Conservation (phyloP, 2,113 vertebrate genomes). For the Ahaetulla prasina region DNA sequence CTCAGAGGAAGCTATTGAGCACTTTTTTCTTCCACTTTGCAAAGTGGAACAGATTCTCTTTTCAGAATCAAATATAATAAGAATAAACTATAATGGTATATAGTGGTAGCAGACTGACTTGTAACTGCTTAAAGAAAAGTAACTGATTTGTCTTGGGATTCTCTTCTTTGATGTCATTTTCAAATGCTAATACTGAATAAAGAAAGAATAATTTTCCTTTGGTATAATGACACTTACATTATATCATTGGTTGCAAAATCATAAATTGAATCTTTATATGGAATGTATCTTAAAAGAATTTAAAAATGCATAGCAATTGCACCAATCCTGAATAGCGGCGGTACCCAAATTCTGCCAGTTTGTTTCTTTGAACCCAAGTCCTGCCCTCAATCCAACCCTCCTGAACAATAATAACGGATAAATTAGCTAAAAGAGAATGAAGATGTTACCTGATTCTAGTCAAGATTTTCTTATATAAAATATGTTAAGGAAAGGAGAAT, state of each 20-base stretch:
- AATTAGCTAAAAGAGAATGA: background rate
- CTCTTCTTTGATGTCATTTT: background rate
- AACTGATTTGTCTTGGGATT: background rate
- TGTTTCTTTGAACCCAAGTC: background rate
- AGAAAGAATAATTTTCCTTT: background rate
- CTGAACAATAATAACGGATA: background rate
- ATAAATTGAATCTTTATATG: background rate
- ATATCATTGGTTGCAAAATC: conserved; percentile 13
- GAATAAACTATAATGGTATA: background rate
- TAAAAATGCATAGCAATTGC: background rate
- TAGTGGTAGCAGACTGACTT: background rate
- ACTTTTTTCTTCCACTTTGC: background rate
- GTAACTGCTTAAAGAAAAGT: background rate
- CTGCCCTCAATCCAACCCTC: background rate
- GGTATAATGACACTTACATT: conserved; percentile 7
- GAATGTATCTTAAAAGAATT: background rate
- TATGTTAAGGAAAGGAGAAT: background rate
- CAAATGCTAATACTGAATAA: background rate
- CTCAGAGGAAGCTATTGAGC: background rate
- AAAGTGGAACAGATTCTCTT: background rate
- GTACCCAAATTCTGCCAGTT: background rate
- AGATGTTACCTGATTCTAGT: background rate
- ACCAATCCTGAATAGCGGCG: background rate
- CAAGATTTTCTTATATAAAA: background rate
- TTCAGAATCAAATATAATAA: background rate